A percentile compares a stretch with the other conserved stretches of the same genome.
These are phyloP conservation scores for Tachysurus vachellii DNA, from an alignment of 2,113 vertebrate species.

Conservation along the genomic window DNA sequence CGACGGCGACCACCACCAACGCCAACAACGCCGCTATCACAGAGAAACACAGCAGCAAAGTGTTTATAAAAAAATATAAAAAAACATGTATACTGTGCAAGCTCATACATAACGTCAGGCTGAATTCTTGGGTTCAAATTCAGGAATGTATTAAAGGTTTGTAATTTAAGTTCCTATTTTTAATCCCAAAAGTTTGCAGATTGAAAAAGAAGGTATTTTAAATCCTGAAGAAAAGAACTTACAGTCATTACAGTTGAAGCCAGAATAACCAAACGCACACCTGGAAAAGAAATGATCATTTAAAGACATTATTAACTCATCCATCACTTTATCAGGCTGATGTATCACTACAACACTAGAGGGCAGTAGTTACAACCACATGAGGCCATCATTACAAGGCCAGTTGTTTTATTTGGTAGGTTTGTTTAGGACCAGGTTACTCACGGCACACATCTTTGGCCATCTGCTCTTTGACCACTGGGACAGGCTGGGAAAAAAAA, in stretches of 20 bases:
- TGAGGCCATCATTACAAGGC: background rate
- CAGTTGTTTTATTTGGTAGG: background rate
- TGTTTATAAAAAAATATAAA: background rate
- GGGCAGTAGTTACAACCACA: conserved; percentile 45
- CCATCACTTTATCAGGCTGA: background rate
- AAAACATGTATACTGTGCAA: background rate
- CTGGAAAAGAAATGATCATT: conserved; percentile 54
- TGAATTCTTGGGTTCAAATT: background rate
- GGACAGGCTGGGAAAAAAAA: conserved; percentile 66
- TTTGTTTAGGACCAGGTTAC: conserved; percentile 47
- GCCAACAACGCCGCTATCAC: conserved; percentile 69
- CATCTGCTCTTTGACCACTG: conserved; percentile 60
- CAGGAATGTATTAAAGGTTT: background rate
- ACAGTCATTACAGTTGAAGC: conserved; percentile 77
- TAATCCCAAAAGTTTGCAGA: background rate
- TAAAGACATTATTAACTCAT: background rate
- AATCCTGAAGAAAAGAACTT: conserved; percentile 51
- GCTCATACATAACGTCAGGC: background rate
- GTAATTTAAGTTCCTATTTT: no score
- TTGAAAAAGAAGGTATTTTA: background rate
- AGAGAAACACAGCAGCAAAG: conserved; percentile 22
- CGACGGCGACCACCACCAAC: conserved; percentile 72
- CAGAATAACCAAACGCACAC: conserved; percentile 71
- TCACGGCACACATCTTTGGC: conserved; percentile 58
- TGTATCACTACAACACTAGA: conserved; percentile 46